Conservation (phyloP, 1,140 invertebrate species). For the Brachionus plicatilis region DNA sequence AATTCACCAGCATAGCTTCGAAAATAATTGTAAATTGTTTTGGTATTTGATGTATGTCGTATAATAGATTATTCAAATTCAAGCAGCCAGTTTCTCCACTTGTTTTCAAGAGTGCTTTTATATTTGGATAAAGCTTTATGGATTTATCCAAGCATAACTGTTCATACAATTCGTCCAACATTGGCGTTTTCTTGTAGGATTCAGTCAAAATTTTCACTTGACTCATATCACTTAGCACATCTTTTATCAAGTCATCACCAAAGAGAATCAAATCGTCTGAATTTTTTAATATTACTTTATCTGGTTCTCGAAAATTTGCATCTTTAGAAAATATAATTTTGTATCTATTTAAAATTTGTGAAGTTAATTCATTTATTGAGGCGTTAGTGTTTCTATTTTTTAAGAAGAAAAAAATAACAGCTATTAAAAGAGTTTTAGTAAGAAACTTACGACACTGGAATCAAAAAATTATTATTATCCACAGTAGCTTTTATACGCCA, state of each 20-base stretch:
- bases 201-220: conserved; percentile 34
- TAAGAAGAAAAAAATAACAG: background rate
- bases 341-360: conserved; percentile 31
- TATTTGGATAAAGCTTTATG: background rate
- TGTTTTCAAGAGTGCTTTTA: background rate
- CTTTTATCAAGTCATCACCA: conserved; percentile 26
- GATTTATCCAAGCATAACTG: background rate
- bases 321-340: conserved; percentile 27
- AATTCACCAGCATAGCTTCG: background rate
- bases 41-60: background rate
- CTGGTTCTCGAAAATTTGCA: background rate
- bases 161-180: conserved; percentile 13
- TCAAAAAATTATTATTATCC: conserved; percentile 32
- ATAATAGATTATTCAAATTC: background rate
- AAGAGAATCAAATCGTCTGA: conserved; percentile 36
- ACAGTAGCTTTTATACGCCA: conserved; percentile 22
- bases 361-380: conserved; percentile 11
- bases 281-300: conserved; percentile 34
- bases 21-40: background rate
- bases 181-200: background rate
- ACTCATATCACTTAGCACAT: conserved; percentile 13
- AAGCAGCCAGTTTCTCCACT: background rate
- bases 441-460: conserved; percentile 6
- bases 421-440: background rate
- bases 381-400: conserved; percentile 3